Conservation (phyloP, 1,140 invertebrate genomes). For the Frieseomelitta varia region DNA sequence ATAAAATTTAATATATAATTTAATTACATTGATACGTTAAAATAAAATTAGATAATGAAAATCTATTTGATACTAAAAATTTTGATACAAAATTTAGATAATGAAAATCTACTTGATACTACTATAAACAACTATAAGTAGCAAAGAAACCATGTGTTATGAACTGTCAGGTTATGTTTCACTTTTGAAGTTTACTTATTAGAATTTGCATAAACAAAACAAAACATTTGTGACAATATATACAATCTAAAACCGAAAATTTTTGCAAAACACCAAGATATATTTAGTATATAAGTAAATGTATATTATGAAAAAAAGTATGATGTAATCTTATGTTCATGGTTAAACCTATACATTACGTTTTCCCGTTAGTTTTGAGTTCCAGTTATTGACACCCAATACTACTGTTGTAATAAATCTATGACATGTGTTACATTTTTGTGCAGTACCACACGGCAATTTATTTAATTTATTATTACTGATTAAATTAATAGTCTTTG, state of each 20-base stretch:
- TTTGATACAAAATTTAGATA: too few relatives aligned
- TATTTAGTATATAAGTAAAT: neutral
- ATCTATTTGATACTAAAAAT: neutral
- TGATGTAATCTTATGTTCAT: constrained; percentile 74
- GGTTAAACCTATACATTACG: constrained; percentile 66
- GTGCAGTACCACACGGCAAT: constrained; percentile 53
- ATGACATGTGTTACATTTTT: constrained; percentile 67
- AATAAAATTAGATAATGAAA: neutral
- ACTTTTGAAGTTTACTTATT: neutral
- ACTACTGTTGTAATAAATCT: constrained; percentile 63
- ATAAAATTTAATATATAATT: too few relatives aligned
- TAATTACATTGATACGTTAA: neutral
- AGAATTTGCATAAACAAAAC: neutral
- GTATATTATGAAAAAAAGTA: neutral
- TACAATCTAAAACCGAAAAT: neutral
- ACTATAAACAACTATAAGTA: neutral
- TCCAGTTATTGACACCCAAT: constrained; percentile 69
- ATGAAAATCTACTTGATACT: neutral
- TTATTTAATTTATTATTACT: constrained; percentile 72
- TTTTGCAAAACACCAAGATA: neutral
- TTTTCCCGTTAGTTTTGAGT: constrained; percentile 64
- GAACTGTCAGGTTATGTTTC: constrained; percentile 30
- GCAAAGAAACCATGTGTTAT: neutral
- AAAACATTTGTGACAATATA: neutral
- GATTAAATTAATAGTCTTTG: constrained; percentile 74